Base-by-base conservation (phyloP, 2,888 invertebrate genomes). In the Trimorus sp. region DNA sequence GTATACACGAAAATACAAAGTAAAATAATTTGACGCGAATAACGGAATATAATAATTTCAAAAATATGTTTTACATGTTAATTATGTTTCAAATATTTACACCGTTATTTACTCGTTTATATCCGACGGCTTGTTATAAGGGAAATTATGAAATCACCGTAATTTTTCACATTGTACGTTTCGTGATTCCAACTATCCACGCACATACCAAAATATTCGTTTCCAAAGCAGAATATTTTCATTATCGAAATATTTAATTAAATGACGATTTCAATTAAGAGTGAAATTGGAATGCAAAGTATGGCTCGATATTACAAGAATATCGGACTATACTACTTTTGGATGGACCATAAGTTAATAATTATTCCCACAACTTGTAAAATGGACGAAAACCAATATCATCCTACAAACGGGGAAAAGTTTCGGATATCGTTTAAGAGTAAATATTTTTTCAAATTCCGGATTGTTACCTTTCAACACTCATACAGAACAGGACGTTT, bases 191-290 rank as follows among this genome's bases (percentile, higher is more conserved):
- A 80, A 76, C 60, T 66, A 80, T 80, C 62, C 40, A 53, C 36
- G 59, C 63, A 36, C 59, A 51, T 58, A 51, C 69, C 68, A 56
- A 63, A 42, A 65, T 79, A 79, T 75, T 69, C 15, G 49, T 40
- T 70, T 38, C 45, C n/a, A 75, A 70, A 53, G 70, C 66, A 65
- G 80, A 62, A 75, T 65, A 70, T 75, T 69, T 79, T 75, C 75
- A 75, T 80, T 65, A 70, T 60, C 71, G 45, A 80, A 76, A 76
- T 76, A 76, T 80, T 76, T 80, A 82, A 78, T 82, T 78, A 78
- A 82, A 82, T 82, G 82, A 82, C 58, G 74, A 82, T 77, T 82
- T 78, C 74, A 73, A 82, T 82, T 78, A 82, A 78, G 63, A 70
- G 80, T 16, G 16, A 71, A 62, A 71, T 66, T 71, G 76, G 76